Base-by-base conservation (phyloP, 2,113 vertebrate species). In the Bujurquina vittata region DNA sequence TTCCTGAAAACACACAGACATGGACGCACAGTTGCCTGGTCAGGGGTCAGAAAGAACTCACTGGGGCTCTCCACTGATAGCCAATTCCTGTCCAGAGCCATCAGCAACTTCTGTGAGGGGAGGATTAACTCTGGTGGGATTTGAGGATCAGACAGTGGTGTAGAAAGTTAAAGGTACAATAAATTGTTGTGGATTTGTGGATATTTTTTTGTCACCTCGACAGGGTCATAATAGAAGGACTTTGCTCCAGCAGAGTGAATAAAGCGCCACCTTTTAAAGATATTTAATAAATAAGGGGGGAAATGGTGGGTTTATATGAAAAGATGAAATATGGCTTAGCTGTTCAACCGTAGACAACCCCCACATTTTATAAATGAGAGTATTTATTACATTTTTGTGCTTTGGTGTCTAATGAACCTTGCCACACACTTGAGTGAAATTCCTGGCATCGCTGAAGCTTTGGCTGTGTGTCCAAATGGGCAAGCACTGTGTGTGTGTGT, bases 391-490 rank as follows among this genome's bases (percentile, higher is more conserved):
- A 77, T 63, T 73, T 87, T 82, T 85, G 72, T 84, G 75, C 79
- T 79, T 77, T 69, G 69, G 85, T 87, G 86, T 90, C 85, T 83
- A 84, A 90, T 93, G 86, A 56, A 63, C 43, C 77, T 33, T 75
- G 79, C 84, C 82, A 94, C 93, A 92, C 88, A 79, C 81, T 85
- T 63, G 63, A 89, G 89, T 85, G 88, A 94, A 93, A 95, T 94
- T 94, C 91, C 84, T 77, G 49, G 80, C 83, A 54, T 84, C 75
- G 83, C 80, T 89, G 93, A 84, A 77, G 89, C 88, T 92, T 93
- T 92, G 92, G 86, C 82, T 62, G 20, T 6, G 20, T 67, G 78
- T 77, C 77, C 74, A 59, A 31, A 22, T 58, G 54, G 54, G 73
- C 37, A 72, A 23, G 63, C 61, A 35, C 20, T 20, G 49, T 43